These are phyloP conservation scores for Bufotes viridis DNA, from an alignment of 2,797 vertebrate species.

Conservation along the genomic window DNA sequence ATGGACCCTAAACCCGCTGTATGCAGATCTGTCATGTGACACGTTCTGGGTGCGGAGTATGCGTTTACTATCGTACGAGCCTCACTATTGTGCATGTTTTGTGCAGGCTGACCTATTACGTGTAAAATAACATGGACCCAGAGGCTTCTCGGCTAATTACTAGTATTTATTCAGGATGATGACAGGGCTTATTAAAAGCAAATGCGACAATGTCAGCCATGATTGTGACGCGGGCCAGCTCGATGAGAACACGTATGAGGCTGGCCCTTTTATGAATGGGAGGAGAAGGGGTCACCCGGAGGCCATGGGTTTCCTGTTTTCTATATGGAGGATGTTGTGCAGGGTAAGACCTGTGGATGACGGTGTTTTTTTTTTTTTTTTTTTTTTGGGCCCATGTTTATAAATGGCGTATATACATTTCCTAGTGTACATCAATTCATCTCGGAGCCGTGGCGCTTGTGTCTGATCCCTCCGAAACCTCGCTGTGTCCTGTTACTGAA, in stretches of 20 bases:
- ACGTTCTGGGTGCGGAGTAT: too few species aligned
- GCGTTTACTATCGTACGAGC: too few species aligned
- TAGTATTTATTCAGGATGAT: conserved; percentile 5
- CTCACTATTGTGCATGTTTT: too few species aligned
- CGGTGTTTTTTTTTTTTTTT: neutral
- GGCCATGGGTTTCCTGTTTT: conserved; percentile 33
- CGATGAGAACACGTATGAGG: neutral
- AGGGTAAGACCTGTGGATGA: neutral
- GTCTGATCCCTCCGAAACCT: neutral
- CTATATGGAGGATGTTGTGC: neutral
- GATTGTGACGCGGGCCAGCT: neutral
- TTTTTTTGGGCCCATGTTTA: neutral
- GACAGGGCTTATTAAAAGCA: neutral
- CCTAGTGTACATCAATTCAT: neutral
- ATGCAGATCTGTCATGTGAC: too few species aligned
- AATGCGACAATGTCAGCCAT: conserved; percentile 4
- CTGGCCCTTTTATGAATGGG: conserved; percentile 11
- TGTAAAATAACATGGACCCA: neutral
- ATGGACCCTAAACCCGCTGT: too few species aligned
- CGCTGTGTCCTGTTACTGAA: neutral
- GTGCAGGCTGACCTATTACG: neutral
- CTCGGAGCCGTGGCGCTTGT: neutral
- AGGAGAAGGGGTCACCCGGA: conserved; percentile 25
- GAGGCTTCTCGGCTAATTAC: neutral
- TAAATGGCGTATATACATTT: neutral